These are phyloP conservation scores for Leptopilina myrica DNA, from an alignment of 2,888 invertebrate species.

Conservation along the genomic window DNA sequence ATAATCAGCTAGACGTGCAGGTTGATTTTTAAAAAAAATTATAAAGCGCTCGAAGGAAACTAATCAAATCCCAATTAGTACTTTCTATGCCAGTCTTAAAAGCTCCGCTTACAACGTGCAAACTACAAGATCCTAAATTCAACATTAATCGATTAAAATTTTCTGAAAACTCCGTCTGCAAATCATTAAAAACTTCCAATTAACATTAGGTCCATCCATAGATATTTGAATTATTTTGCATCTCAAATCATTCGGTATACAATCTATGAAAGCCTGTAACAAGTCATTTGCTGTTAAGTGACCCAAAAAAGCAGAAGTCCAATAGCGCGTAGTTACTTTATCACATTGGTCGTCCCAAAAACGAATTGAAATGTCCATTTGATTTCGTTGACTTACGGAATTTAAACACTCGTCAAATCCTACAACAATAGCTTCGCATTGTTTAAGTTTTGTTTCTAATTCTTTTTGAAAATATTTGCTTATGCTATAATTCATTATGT, in stretches of 20 bases:
- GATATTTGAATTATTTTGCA: background rate
- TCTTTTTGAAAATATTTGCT: constrained; percentile 50
- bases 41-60: constrained; percentile 28
- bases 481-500: constrained; percentile 51
- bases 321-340: background rate
- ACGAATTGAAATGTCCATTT: constrained; percentile 61
- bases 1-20: constrained; percentile 61
- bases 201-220: background rate
- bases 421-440: background rate
- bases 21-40: constrained; percentile 48
- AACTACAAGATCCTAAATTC: constrained; percentile 62
- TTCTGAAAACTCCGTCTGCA: background rate
- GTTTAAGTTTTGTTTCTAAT: background rate
- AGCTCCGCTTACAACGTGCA: constrained; percentile 62
- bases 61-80: constrained; percentile 55
- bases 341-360: constrained; percentile 55
- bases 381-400: constrained; percentile 51
- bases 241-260: background rate
- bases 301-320: background rate
- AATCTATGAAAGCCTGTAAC: background rate
- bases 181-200: background rate
- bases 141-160: constrained; percentile 48
- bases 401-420: constrained; percentile 58
- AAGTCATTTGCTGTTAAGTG: constrained; percentile 1
- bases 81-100: constrained; percentile 58